A percentile compares a stretch with the other conserved stretches of the same genome.
Evolutionary conservation across 1,140 invertebrate genomes (phyloP).

Genomic region (Drosophila rhopaloa): DNA sequence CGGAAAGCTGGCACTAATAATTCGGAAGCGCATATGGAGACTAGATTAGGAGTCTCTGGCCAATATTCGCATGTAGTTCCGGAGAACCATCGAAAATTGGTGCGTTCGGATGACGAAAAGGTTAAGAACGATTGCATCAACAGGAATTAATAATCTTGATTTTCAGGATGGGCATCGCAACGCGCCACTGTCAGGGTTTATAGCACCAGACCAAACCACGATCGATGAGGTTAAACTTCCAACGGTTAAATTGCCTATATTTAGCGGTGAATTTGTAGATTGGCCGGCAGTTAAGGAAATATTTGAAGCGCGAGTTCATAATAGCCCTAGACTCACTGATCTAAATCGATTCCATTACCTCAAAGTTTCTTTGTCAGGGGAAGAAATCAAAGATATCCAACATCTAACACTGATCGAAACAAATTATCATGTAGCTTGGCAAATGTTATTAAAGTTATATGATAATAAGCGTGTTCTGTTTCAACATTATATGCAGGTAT

Average conservation of each 20-base stretch:
- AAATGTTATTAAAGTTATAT: neutral
- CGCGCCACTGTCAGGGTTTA: too few relatives aligned
- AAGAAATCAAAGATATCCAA: neutral
- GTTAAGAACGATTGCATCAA: too few relatives aligned
- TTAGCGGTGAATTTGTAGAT: conserved; percentile 8
- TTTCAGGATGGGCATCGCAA: too few relatives aligned
- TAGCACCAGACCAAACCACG: too few relatives aligned
- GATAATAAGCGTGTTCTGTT: conserved; percentile 4
- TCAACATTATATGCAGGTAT: conserved; percentile 1
- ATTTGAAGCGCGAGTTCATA: neutral
- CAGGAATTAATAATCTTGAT: neutral
- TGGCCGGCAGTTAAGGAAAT: conserved; percentile 13
- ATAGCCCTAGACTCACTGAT: neutral
- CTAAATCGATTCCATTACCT: conserved; percentile 1
- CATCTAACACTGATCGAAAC: neutral
- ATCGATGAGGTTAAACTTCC: conserved; percentile 1
- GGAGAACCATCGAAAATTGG: too few relatives aligned
- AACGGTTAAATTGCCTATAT: conserved; percentile 1
- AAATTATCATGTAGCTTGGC: too few relatives aligned
- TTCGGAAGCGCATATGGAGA: too few relatives aligned
- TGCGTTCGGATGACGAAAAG: too few relatives aligned
- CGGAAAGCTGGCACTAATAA: too few relatives aligned
- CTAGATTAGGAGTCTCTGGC: too few relatives aligned
- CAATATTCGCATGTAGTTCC: too few relatives aligned
- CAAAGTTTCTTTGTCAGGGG: neutral